These are phyloP conservation scores for Champsocephalus gunnari DNA, from an alignment of 2,797 vertebrate species.

Conservation along the genomic window DNA sequence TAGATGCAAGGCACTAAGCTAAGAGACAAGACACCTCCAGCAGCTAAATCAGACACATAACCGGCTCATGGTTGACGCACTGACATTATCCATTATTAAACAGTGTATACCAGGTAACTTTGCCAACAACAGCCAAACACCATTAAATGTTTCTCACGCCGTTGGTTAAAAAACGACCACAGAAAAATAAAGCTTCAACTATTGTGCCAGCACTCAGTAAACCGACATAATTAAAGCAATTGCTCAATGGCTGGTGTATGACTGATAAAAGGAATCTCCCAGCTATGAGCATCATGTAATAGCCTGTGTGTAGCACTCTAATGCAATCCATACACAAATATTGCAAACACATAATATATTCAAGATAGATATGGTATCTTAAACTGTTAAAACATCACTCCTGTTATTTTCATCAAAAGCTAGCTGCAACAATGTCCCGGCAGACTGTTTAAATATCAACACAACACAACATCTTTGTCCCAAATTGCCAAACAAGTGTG, in stretches of 20 bases:
- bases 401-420: background rate
- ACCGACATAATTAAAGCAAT: conserved; percentile 43
- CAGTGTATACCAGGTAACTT: conserved; percentile 38
- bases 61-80: conserved; percentile 6
- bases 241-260: conserved; percentile 45
- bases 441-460: background rate
- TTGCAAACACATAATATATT: conserved; percentile 6
- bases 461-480: conserved; percentile 3
- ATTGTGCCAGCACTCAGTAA: conserved; percentile 25
- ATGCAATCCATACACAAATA: conserved; percentile 5
- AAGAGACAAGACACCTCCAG: conserved; percentile 8
- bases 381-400: conserved; percentile 6
- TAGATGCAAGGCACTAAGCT: background rate
- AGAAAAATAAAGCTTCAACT: conserved; percentile 17
- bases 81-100: conserved; percentile 16
- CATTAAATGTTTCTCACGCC: conserved; percentile 52
- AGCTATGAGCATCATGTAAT: conserved; percentile 17
- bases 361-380: background rate
- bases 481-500: background rate
- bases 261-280: conserved; percentile 58
- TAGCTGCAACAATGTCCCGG: background rate
- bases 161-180: conserved; percentile 31
- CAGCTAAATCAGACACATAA: conserved; percentile 10
- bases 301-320: background rate
- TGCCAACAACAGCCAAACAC: conserved; percentile 34